A percentile compares a stretch with the other conserved stretches of the same genome.
phyloP scores from a whole-genome alignment of 2,797 vertebrate genomes.

The Brotula barbata region DNA sequence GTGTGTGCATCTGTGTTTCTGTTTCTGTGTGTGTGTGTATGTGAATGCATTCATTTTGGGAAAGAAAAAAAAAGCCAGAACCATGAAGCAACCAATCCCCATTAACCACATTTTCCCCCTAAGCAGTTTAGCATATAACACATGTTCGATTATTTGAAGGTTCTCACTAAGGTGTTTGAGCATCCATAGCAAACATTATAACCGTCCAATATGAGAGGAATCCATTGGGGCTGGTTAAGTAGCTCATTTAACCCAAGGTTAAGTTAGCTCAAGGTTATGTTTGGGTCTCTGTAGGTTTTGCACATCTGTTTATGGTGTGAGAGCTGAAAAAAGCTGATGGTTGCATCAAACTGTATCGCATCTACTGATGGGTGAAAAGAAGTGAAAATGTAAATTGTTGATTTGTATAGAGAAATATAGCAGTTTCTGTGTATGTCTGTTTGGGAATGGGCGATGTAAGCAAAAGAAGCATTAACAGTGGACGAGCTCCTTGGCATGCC shows the following conservation, averaged over 20 bases:
- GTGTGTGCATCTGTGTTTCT: slow-evolving; percentile 10
- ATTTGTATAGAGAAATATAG: slow-evolving; percentile 23
- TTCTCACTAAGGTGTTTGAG: slow-evolving; percentile 23
- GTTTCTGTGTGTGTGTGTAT: slow-evolving; percentile 31
- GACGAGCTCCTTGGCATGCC: slow-evolving; percentile 72
- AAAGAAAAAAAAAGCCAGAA: slow-evolving; percentile 52
- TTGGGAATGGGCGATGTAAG: slow-evolving; percentile 22
- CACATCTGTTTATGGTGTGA: slow-evolving; percentile 36
- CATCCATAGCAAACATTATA: slow-evolving; percentile 27
- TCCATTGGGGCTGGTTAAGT: slow-evolving; percentile 60
- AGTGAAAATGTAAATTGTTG: slow-evolving; percentile 29
- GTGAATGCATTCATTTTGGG: slow-evolving; percentile 37
- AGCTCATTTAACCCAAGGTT: slow-evolving; percentile 69
- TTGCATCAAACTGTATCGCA: slow-evolving; percentile 54
- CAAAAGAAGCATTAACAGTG: slow-evolving; percentile 58
- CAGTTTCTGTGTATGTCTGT: slow-evolving; percentile 19
- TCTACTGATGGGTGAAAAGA: slow-evolving; percentile 43
- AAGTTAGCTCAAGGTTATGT: slow-evolving; percentile 68
- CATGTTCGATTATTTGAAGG: slow-evolving; percentile 26
- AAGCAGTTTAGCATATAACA: slow-evolving; percentile 5
- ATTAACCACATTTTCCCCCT: slow-evolving; percentile 29
- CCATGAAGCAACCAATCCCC: slow-evolving; percentile 50
- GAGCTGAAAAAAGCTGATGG: slow-evolving; percentile 52
- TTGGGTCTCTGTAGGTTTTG: slow-evolving; percentile 52
- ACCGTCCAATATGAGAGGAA: slow-evolving; percentile 51